These are phyloP conservation scores for Bergia puertoricense DNA, from an alignment of 92 coral and sea anemone species.

Conservation along the genomic window DNA sequence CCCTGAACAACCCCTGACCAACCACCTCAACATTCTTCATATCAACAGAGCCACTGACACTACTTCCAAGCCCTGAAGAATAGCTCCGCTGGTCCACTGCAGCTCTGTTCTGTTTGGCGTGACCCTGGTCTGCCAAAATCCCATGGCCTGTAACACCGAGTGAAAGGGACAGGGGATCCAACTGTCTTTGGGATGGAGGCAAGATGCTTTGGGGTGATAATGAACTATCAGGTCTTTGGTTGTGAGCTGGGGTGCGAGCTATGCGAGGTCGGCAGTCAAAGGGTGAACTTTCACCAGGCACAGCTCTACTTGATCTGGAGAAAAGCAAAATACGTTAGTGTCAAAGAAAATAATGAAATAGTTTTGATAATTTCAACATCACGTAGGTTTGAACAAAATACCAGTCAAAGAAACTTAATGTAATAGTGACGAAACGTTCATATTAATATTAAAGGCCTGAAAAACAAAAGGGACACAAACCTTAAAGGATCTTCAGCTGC, in stretches of 20 bases:
- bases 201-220: slow-evolving; percentile 34
- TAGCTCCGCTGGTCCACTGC: slow-evolving; percentile 32
- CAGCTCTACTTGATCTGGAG: slow-evolving; percentile 45
- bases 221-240: slow-evolving; percentile 60
- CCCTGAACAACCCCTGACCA: slow-evolving; percentile 59
- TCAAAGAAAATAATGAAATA: no score
- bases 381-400: background rate
- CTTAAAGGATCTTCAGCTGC: slow-evolving; percentile 53
- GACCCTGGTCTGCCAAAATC: slow-evolving; percentile 49
- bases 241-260: slow-evolving; percentile 86
- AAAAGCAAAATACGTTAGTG: background rate
- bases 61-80: slow-evolving; percentile 52
- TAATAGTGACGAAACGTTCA: background rate
- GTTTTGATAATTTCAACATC: no score
- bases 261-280: slow-evolving; percentile 92
- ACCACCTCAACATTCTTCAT: slow-evolving; percentile 45
- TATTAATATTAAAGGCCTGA: no score
- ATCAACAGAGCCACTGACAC: slow-evolving; percentile 62
- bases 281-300: slow-evolving; percentile 74
- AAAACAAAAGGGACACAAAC: slow-evolving; percentile 13
- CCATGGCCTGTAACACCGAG: slow-evolving; percentile 75
- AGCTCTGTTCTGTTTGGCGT: slow-evolving; percentile 25
- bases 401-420: background rate
- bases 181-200: slow-evolving; percentile 43
- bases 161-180: slow-evolving; percentile 46